Base-by-base conservation (phyloP, 2,888 invertebrate species). In the Pseudococcus longispinus region DNA sequence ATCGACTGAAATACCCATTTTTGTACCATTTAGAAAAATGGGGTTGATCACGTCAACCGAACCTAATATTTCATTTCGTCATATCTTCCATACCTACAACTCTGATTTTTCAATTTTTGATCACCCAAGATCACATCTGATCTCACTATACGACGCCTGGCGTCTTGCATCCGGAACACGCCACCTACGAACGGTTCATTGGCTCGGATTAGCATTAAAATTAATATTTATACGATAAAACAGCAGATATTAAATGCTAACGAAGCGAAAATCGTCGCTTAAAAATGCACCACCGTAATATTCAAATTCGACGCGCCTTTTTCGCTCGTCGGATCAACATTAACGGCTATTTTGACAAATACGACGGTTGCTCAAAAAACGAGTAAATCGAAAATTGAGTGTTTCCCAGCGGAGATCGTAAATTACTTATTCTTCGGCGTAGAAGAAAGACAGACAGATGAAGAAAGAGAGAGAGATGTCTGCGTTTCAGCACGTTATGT, bases 321-420 rank as follows among this genome's bases (percentile, higher is more conserved):
- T 60, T 23, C 15, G 46, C 46, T 46, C 15, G 13, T 60, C 60
- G 23, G 60, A 60, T 60, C 60, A 60, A 60, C 60, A 60, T 60
- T 60, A 60, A 60, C 60, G 60, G 60, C 60, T 9, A 60, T 60
- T 46, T 60, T 60, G 60, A 60, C 60, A 60, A 60, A 60, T 23
- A 60, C 60, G 60, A 13, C 20, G 60, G 60, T 60, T 60, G 11
- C 60, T 60, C 60, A 60, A 60, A 60, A 74, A 74, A 70, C 77
- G 77, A 20, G 37, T 80, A 20, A 42, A 80, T 80, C 29, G 37
- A 80, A 80, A 80, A 80, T 80, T 42, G 37, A 80, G 42, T 29
- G 77, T 80, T 80, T 80, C 77, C 77, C 77, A 80, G 18, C 20
- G 77, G 77, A 80, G 77, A 80, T 80, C 77, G 77, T 80, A 80